Base-by-base conservation (phyloP, 2,797 vertebrate genomes). In the Tangara arthus region DNA sequence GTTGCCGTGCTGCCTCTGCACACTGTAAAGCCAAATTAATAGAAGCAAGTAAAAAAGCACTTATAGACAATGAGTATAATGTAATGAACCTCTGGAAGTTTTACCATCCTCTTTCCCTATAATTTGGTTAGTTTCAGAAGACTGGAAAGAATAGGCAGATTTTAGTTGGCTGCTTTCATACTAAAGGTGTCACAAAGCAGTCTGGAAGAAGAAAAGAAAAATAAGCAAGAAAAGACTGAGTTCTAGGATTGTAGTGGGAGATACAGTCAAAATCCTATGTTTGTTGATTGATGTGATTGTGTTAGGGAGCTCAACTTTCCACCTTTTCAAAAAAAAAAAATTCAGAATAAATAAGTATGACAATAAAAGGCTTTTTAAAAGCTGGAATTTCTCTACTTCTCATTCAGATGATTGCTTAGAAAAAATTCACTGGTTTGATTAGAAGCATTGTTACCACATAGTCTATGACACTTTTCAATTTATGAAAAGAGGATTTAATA, bases 401-500 rank as follows among this genome's bases (percentile, higher is more conserved):
- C 21, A 77, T 93, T 91, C 37, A 84, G 57, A 70, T 76, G 53
- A 79, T n/a, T 84, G 34, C 41, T 90, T 86, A 82, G 68, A 90
- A 90, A 84, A 34, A 73, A 79, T 79, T 75, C 35, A 84, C 79
- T 39, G 57, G 28, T 94, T 92, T 91, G 72, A 93, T 95, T 93
- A 91, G 87, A 72, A 85, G 59, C 30, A 55, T 83, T 91, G 87
- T 88, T 84, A 52, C 44, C 55, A 39, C 28, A 8, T 66, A 55
- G 55, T 79, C 63, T 86, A n/a, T 82, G 50, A 82, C 39, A 39
- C 82, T 82, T 89, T 72, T 68, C 50, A 86, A 72, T 73, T 94
- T 90, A 12, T 70, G 56, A 92, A 93, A 87, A 78, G 39, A 89
- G 12, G 14, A 66, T 90, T 92, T 95, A 90, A 91, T 69, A 90